Evolutionary conservation across 2,113 vertebrate species (phyloP), one percentile per base, ranked within the genome.

Genomic region (Microcebus jonahi): DNA sequence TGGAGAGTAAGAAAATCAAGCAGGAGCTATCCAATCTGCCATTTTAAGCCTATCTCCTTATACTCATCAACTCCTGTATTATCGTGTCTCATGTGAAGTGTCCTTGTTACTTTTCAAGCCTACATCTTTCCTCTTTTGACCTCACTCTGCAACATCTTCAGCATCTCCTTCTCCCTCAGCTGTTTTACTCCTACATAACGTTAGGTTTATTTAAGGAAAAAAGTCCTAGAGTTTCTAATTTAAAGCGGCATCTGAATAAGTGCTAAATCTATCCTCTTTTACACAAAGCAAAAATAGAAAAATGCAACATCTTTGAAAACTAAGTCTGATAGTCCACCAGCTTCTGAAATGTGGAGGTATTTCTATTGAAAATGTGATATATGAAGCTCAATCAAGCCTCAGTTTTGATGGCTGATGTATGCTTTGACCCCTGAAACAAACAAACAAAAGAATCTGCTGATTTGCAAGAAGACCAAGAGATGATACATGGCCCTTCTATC

Each of bases 231-330:
- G 3, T 0, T 80, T 88, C 45, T 29, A 50, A 13, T 25, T 86
- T 90, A 84, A 94, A 81, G 15, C 0, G 14, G 7, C 17, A 53
- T 81, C 39, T 53, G 34, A 90, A 55, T 90, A 81, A 80, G 27
- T 53, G 63, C 18, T 87, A 21, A 7, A 34, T 50, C 5, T 25
- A 79, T 75, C 2, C 8, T 21, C 0, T 82, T 94, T 86, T 29
- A 89, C 20, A 81, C 18, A 59, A 88, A 82, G 68, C 21, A 79
- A 34, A 96, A 95, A 84, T 34, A 87, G 23, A 70, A 96, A 83
- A 91, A 71, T 34, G 8, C 15, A 82, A 10, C 20, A 42, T 1
- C 45, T 61, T 92, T 81, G 45, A 73, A 80, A 96, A 82, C 27
- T 68, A 75, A 77, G 29, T 81, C 2, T 42, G 9, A 86, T n/a